Conservation (phyloP, 2,888 invertebrate species). For the Drosophila algonquin region DNA sequence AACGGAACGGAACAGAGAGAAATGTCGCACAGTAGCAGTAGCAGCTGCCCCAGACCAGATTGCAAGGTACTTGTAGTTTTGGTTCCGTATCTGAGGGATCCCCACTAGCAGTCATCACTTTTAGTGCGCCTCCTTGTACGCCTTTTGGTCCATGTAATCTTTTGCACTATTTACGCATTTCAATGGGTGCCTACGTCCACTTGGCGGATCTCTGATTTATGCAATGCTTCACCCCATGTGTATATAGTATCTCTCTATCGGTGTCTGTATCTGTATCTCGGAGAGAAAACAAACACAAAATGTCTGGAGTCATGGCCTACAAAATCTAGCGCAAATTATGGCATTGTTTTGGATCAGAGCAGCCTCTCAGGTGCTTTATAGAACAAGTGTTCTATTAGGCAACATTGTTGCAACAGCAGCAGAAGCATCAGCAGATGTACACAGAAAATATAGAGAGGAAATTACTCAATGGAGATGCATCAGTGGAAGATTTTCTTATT, state of each 20-base stretch:
- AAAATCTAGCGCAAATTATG: constrained; percentile 48
- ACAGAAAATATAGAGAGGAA: constrained; percentile 3
- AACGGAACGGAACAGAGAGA: not conserved
- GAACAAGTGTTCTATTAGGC: constrained; percentile 33
- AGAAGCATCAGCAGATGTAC: constrained; percentile 18
- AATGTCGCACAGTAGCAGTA: constrained; percentile 44
- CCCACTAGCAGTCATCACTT: constrained; percentile 62
- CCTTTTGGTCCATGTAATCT: constrained; percentile 48
- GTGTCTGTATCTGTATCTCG: not conserved
- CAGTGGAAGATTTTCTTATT: not conserved
- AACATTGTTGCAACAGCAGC: constrained; percentile 40
- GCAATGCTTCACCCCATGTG: constrained; percentile 25
- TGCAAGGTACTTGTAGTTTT: constrained; percentile 46
- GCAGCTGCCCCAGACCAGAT: constrained; percentile 14
- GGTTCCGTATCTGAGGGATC: constrained; percentile 55
- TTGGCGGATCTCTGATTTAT: constrained; percentile 33
- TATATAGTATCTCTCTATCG: not conserved
- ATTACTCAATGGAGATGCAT: not conserved
- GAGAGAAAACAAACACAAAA: constrained; percentile 32
- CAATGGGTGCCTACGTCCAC: constrained; percentile 7
- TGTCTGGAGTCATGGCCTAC: constrained; percentile 48
- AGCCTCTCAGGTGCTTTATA: constrained; percentile 24
- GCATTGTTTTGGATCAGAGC: constrained; percentile 11
- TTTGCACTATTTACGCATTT: constrained; percentile 38
- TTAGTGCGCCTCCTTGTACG: constrained; percentile 4